These are phyloP conservation scores for Anodontia alba DNA, from an alignment of 2,888 invertebrate species.

Conservation along the genomic window DNA sequence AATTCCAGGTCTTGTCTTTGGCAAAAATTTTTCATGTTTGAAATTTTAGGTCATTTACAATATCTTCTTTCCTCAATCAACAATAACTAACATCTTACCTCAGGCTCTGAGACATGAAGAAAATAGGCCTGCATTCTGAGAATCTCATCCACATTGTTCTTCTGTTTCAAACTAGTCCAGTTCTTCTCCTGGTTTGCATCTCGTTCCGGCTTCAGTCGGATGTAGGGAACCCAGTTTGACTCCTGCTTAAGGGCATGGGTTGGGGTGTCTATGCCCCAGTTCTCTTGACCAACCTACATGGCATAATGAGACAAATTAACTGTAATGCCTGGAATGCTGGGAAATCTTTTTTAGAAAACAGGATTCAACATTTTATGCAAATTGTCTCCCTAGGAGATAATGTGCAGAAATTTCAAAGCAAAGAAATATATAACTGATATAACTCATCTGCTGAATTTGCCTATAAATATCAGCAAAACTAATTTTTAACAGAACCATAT, in stretches of 20 bases:
- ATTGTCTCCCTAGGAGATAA: too few species aligned
- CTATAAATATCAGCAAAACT: too few species aligned
- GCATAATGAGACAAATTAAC: neutral
- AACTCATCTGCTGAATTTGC: too few species aligned
- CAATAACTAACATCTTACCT: constrained; percentile 67
- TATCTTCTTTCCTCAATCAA: too few species aligned
- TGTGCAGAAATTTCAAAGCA: too few species aligned
- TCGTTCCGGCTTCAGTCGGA: constrained; percentile 76
- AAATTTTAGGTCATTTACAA: too few species aligned
- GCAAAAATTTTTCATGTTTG: too few species aligned
- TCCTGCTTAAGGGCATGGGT: constrained; percentile 81
- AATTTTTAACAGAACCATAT: too few species aligned
- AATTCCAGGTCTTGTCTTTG: too few species aligned
- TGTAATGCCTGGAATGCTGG: neutral
- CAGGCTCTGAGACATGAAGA: constrained; percentile 78
- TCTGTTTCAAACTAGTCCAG: constrained; percentile 79
- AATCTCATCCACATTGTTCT: constrained; percentile 80
- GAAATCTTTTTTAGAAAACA: too few species aligned
- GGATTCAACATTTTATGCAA: too few species aligned
- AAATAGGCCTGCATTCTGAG: constrained; percentile 80
- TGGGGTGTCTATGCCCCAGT: constrained; percentile 81
- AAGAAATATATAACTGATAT: too few species aligned
- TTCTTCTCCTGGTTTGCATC: constrained; percentile 79
- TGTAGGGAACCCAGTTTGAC: constrained; percentile 82
- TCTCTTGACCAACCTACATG: constrained; percentile 73